These are phyloP conservation scores for Leucoma salicis DNA, from an alignment of 2,888 invertebrate species.

Conservation along the genomic window DNA sequence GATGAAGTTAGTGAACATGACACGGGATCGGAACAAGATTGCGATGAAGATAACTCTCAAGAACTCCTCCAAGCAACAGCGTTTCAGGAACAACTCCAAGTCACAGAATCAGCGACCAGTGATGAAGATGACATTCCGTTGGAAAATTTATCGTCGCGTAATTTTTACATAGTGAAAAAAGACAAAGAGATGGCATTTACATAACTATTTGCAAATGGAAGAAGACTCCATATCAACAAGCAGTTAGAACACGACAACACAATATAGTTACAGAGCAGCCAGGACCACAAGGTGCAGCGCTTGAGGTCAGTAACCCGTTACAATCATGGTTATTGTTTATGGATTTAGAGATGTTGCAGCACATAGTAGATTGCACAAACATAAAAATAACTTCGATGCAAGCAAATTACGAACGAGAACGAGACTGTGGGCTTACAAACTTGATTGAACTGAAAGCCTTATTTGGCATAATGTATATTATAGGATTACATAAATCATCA, in stretches of 20 bases:
- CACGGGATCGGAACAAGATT: too few species aligned
- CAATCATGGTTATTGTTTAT: not conserved
- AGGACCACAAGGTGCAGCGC: not conserved
- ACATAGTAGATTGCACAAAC: not conserved
- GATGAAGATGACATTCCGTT: too few species aligned
- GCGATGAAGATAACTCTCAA: too few species aligned
- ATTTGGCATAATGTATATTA: not conserved
- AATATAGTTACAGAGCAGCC: not conserved
- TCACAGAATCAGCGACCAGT: too few species aligned
- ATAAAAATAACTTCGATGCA: not conserved
- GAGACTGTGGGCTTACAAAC: constrained; percentile 7
- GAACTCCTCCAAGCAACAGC: too few species aligned
- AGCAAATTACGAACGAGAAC: constrained; percentile 4
- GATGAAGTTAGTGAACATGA: too few species aligned
- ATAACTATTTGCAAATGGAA: too few species aligned
- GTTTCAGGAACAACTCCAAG: too few species aligned
- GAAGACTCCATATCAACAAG: too few species aligned
- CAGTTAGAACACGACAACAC: not conserved
- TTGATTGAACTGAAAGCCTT: not conserved
- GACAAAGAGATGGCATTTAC: too few species aligned
- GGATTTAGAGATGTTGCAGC: not conserved
- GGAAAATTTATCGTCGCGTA: too few species aligned
- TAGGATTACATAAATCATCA: not conserved
- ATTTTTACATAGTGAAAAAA: too few species aligned
- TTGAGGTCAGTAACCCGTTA: not conserved